Evolutionary conservation across 1,140 invertebrate species (phyloP).

Genomic region (Antheraea mylitta): DNA sequence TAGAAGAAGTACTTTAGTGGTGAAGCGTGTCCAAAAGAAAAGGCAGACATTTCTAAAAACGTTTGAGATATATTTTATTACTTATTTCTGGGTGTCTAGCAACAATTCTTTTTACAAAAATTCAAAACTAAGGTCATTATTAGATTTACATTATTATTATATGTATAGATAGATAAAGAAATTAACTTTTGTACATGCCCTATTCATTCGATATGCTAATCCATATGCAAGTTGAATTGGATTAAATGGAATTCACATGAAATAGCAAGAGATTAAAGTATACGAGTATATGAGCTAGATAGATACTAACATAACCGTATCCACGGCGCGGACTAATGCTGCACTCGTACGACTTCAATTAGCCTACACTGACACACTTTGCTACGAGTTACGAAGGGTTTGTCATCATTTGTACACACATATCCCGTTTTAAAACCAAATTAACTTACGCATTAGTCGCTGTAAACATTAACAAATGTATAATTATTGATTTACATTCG

Average conservation of each 20-base stretch:
- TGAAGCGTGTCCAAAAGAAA: no score
- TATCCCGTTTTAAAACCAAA: constrained; percentile 10
- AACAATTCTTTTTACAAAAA: no score
- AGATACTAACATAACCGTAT: constrained; percentile 17
- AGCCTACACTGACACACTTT: constrained; percentile 49
- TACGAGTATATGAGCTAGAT: not conserved
- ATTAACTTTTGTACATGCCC: no score
- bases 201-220: not conserved
- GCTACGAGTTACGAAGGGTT: constrained; percentile 19
- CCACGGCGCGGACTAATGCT: constrained; percentile 37
- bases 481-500: no score
- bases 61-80: no score
- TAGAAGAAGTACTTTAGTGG: no score
- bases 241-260: constrained; percentile 36
- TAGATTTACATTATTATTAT: no score
- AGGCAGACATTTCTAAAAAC: no score
- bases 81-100: no score
- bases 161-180: no score
- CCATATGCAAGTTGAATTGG: constrained; percentile 22
- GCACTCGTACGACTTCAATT: constrained; percentile 64
- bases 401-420: constrained; percentile 10
- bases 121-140: no score
- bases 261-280: constrained; percentile 23
- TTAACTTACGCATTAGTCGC: not conserved
- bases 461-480: no score